These are phyloP conservation scores for Limanda limanda DNA, from an alignment of 2,113 vertebrate genomes.

Conservation along the genomic window DNA sequence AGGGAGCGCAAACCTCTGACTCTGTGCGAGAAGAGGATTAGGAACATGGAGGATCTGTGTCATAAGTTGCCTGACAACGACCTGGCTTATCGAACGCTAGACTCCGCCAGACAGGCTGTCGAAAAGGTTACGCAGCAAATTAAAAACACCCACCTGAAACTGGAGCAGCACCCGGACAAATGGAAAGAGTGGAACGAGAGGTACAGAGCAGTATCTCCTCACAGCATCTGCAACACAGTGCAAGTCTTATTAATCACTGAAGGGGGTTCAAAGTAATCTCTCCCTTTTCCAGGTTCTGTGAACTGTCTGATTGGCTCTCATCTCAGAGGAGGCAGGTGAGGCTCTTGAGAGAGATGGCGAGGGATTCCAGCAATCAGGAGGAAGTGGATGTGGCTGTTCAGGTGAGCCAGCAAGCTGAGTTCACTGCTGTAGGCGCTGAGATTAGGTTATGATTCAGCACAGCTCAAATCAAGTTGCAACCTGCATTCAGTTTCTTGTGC, in stretches of 20 bases:
- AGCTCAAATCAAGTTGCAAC: not conserved
- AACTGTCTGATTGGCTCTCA: conserved; percentile 88
- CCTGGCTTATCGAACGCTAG: conserved; percentile 77
- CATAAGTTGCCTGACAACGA: conserved; percentile 90
- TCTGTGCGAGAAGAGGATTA: conserved; percentile 89
- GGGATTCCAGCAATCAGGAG: conserved; percentile 78
- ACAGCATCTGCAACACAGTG: not conserved
- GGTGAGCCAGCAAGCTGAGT: conserved; percentile 74
- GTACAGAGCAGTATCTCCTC: conserved; percentile 67
- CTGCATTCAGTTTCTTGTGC: not conserved
- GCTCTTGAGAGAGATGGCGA: conserved; percentile 78
- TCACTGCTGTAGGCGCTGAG: not conserved
- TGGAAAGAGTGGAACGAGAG: conserved; percentile 91
- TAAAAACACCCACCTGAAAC: conserved; percentile 77
- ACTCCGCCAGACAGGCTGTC: conserved; percentile 78
- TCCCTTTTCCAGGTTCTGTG: conserved; percentile 82
- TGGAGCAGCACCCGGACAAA: conserved; percentile 89
- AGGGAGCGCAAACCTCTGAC: conserved; percentile 86
- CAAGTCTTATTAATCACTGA: not conserved
- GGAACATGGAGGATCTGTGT: conserved; percentile 91
- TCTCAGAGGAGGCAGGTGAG: conserved; percentile 83
- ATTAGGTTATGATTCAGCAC: not conserved
- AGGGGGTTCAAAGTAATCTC: not conserved
- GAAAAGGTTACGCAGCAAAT: conserved; percentile 86
- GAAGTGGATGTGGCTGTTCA: conserved; percentile 80